A percentile compares a stretch with the other conserved stretches of the same genome.
Evolutionary conservation across 2,797 vertebrate genomes (phyloP).

Genomic region (Hephaestus fuliginosus): DNA sequence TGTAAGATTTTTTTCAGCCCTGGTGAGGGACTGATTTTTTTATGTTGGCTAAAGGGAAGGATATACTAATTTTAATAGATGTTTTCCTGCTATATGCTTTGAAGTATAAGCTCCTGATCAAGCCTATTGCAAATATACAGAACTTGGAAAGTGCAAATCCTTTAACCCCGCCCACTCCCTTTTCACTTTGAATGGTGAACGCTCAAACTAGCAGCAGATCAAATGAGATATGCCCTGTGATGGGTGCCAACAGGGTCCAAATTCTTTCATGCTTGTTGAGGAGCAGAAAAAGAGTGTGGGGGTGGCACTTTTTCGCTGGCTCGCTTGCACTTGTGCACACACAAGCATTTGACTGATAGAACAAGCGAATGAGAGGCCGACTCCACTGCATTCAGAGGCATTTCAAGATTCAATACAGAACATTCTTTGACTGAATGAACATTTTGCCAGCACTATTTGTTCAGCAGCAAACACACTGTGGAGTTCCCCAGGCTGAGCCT

Average conservation of each 20-base stretch:
- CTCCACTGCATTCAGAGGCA: constrained; percentile 47
- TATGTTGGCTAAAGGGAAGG: constrained; percentile 14
- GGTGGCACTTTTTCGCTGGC: constrained; percentile 8
- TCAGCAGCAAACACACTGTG: constrained; percentile 51
- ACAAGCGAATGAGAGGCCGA: constrained; percentile 28
- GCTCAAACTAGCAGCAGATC: constrained; percentile 36
- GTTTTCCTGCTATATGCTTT: constrained; percentile 33
- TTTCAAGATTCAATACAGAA: constrained; percentile 40
- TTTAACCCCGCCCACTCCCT: constrained; percentile 34
- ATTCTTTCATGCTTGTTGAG: constrained; percentile 25
- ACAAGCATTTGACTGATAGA: constrained; percentile 29
- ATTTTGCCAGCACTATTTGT: constrained; percentile 58
- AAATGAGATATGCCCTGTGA: constrained; percentile 31
- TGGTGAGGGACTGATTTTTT: constrained; percentile 15
- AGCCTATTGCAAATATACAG: constrained; percentile 16
- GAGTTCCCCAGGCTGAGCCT: constrained; percentile 62
- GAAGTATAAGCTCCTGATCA: constrained; percentile 37
- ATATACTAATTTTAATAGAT: constrained; percentile 22
- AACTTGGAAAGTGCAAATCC: constrained; percentile 37
- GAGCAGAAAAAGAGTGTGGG: constrained; percentile 15
- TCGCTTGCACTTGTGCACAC: constrained; percentile 14
- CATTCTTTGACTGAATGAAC: constrained; percentile 48
- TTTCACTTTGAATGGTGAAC: constrained; percentile 19
- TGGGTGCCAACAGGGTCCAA: neutral
- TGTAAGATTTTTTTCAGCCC: neutral